These are phyloP conservation scores for Stegana nigrithorax DNA, from an alignment of 2,888 invertebrate genomes.

Conservation along the genomic window DNA sequence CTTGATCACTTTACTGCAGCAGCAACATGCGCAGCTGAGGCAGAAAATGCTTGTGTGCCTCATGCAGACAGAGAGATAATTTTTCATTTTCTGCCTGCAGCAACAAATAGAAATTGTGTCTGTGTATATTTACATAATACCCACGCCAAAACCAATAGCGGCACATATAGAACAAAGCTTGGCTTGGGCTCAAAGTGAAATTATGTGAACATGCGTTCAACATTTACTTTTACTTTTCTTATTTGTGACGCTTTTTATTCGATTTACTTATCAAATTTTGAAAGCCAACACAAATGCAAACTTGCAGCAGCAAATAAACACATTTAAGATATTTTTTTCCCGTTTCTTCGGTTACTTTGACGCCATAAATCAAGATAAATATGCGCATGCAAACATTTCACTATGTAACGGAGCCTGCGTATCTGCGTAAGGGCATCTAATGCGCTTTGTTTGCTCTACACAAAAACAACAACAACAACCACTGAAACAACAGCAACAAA, in stretches of 20 bases:
- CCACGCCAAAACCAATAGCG: background rate
- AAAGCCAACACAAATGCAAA: background rate
- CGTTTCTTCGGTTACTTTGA: background rate
- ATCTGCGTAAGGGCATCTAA: background rate
- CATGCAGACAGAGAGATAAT: no score
- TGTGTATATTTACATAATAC: constrained; percentile 48
- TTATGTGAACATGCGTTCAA: no score
- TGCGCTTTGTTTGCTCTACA: no score
- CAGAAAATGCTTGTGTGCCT: no score
- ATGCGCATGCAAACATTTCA: background rate
- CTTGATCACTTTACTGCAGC: no score
- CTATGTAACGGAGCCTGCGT: no score
- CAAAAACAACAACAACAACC: no score
- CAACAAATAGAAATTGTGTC: constrained; percentile 23
- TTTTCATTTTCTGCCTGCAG: background rate
- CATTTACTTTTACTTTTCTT: constrained; percentile 49
- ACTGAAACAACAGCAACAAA: no score
- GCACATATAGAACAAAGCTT: background rate
- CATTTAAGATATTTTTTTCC: constrained; percentile 24
- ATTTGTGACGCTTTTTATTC: no score
- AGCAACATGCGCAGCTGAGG: no score
- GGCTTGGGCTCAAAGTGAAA: constrained; percentile 42
- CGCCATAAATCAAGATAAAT: constrained; percentile 9
- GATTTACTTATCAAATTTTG: background rate
- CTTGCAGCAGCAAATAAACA: background rate